Conservation (phyloP, 2,113 vertebrate genomes). For the Cacatua alba region DNA sequence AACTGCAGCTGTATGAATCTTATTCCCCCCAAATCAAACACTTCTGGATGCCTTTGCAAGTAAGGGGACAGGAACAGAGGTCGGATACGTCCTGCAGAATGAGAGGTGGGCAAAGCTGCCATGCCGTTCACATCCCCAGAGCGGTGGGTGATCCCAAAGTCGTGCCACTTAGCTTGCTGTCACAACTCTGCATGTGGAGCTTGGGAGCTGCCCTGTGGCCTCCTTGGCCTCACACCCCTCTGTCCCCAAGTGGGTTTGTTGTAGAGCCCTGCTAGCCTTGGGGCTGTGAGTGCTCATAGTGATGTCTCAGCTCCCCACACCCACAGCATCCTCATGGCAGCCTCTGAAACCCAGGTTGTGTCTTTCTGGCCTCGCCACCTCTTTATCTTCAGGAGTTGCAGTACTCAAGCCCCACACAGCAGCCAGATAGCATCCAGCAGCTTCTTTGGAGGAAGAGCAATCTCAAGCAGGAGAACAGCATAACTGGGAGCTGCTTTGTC, state of each 20-base stretch:
- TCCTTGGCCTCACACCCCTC: not conserved
- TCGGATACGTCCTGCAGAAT: fast-evolving
- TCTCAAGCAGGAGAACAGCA: not conserved
- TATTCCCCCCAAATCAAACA: not conserved
- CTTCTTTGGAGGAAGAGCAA: not conserved
- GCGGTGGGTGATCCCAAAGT: not conserved
- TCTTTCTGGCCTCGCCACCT: not conserved
- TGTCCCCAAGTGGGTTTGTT: not conserved
- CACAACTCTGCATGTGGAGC: fast-evolving
- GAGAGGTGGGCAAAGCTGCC: fast-evolving
- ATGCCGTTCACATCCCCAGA: fast-evolving
- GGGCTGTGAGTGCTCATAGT: fast-evolving
- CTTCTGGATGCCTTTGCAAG: not conserved
- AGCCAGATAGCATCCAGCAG: not conserved
- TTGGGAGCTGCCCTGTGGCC: fast-evolving
- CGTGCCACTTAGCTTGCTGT: not conserved
- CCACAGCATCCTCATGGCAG: not conserved
- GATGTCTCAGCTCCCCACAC: not conserved
- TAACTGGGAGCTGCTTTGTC: not conserved
- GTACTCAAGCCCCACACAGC: not conserved
- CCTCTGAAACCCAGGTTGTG: not conserved
- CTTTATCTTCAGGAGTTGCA: not conserved
- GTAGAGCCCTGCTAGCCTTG: not conserved
- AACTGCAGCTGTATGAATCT: not conserved
- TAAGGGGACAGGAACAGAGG: not conserved